Evolutionary conservation across 2,797 vertebrate species (phyloP), one percentile per base, ranked within the genome.

Genomic region (Phylloscopus collybita): DNA sequence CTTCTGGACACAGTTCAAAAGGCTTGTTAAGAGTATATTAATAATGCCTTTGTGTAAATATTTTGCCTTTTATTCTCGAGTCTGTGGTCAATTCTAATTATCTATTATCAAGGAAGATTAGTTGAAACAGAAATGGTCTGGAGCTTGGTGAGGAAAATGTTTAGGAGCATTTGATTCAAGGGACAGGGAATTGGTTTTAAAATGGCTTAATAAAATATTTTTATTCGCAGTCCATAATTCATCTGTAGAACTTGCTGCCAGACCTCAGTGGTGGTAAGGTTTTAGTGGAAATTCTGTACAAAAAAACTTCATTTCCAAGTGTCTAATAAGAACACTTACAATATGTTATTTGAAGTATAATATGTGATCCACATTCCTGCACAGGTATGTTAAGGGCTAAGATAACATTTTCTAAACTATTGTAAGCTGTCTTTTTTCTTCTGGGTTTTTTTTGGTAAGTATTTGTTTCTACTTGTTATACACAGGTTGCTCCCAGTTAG

Each of bases 131-230:
- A 67, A 74, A 26, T 44, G 13, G 16, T 84, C 88, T 92, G 60
- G 47, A 81, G 66, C 80, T 88, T 59, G 44, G 36, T 27, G 44
- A 73, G 45, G 42, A 53, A 93, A 86, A 79, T 57, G 22, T 73
- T 90, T 57, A 56, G 80, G 57, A 86, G 25, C n/a, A 76, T 53
- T 92, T 86, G 56, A 73, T 84, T 88, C 76, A 61, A 73, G 53
- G 38, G 21, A 56, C 49, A 56, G 44, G 25, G 64, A 94, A 84
- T 36, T 79, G 45, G 60, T 84, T 94, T 94, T 64, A 67, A 92
- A 94, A 85, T 67, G 56, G 19, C 36, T n/a, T 81, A 70, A 86
- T 84, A 88, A 90, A 94, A 64, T 76, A 5, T 66, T 86, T 47
- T 70, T 64, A 72, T 71, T 79, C 45, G 30, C 34, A 49, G 38